Conservation (phyloP, 2,113 vertebrate species). For the Heloderma charlesbogerti region DNA sequence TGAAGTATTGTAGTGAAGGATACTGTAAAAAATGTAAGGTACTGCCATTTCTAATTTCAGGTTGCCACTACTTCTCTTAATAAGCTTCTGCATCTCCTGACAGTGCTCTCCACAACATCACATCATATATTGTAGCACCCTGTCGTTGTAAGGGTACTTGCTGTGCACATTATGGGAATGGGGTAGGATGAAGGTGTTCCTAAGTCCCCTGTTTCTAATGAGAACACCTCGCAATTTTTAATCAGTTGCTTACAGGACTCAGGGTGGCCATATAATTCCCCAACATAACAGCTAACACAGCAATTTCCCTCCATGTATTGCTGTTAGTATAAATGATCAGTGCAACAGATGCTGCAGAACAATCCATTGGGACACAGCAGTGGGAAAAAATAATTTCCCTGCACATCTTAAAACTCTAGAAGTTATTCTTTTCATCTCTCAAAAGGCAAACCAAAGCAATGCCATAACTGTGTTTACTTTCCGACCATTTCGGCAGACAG, state of each 20-base stretch:
- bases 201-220: constrained; percentile 30
- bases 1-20: constrained; percentile 11
- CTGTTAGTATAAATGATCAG: constrained; percentile 31
- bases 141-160: constrained; percentile 43
- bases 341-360: constrained; percentile 33
- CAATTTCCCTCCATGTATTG: constrained; percentile 23
- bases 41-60: not conserved
- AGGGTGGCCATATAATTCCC: constrained; percentile 33
- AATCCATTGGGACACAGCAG: not conserved
- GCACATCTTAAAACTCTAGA: constrained; percentile 16
- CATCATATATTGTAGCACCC: not conserved
- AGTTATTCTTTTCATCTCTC: constrained; percentile 37
- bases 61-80: not conserved
- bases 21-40: constrained; percentile 1
- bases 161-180: constrained; percentile 19
- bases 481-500: not conserved
- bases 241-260: constrained; percentile 37
- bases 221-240: constrained; percentile 46
- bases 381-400: constrained; percentile 18
- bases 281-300: constrained; percentile 33
- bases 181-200: constrained; percentile 22
- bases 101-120: constrained; percentile 2
- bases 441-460: constrained; percentile 33
- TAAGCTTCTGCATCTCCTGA: constrained; percentile 26
- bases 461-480: not conserved